A percentile compares a stretch with the other conserved stretches of the same genome.
phyloP scores from a whole-genome alignment of 2,888 invertebrate genomes.

The Lithophane semibrunnea region DNA sequence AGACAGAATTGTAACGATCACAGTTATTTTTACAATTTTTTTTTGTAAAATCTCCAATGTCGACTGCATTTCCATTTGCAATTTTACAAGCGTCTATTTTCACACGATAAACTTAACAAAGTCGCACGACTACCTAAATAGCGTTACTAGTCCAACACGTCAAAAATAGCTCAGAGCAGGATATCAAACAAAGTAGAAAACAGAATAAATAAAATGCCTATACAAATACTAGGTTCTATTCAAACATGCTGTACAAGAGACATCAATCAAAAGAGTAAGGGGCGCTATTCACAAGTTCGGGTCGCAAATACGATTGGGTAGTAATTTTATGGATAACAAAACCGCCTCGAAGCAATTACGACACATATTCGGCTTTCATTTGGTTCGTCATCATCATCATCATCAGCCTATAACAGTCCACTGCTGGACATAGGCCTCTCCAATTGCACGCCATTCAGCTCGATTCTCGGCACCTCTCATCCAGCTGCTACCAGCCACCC shows the following conservation, averaged over 20 bases:
- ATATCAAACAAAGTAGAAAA: conserved; percentile 28
- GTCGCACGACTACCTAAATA: neutral
- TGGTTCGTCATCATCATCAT: too few relatives aligned
- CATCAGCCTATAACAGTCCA: too few relatives aligned
- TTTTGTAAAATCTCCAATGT: neutral
- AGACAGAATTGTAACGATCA: neutral
- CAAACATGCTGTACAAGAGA: conserved; percentile 10
- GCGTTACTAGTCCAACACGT: neutral
- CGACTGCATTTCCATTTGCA: neutral
- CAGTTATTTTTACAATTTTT: too few relatives aligned
- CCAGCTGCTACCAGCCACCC: too few relatives aligned
- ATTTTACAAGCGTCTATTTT: neutral
- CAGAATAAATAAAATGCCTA: neutral
- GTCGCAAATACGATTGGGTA: neutral
- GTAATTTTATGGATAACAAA: neutral
- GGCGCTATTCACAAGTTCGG: neutral
- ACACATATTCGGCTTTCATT: neutral
- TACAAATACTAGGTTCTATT: conserved; percentile 21
- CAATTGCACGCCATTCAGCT: too few relatives aligned
- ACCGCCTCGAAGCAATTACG: neutral
- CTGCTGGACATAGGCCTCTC: too few relatives aligned
- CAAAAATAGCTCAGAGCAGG: neutral
- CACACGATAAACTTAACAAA: neutral
- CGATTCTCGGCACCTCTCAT: too few relatives aligned
- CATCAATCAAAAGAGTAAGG: conserved; percentile 36